Conservation (phyloP, 2,113 vertebrate genomes). For the Nothocercus julius region DNA sequence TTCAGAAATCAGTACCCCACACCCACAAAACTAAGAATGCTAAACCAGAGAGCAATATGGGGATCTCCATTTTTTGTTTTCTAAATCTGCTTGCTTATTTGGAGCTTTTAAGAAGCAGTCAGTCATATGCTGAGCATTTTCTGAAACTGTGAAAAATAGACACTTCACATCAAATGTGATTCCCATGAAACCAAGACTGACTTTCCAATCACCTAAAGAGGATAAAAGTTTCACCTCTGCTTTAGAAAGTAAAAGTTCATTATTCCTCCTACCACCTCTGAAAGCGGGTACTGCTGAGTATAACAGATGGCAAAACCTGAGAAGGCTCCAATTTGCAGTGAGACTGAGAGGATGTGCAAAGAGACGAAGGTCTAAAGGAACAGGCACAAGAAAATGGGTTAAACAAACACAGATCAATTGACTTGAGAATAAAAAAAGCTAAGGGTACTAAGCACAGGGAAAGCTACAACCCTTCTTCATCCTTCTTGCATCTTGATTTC, state of each 20-base stretch:
- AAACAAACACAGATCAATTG: neutral
- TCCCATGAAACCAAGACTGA: neutral
- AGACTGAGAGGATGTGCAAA: neutral
- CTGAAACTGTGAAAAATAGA: neutral
- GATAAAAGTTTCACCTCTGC: neutral
- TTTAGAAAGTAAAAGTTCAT: neutral
- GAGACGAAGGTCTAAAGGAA: neutral
- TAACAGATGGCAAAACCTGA: constrained; percentile 6
- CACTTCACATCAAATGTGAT: neutral
- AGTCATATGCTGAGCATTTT: neutral
- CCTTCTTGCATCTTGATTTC: neutral
- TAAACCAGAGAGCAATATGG: neutral
- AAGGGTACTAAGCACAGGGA: neutral
- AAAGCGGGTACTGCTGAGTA: neutral
- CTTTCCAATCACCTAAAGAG: neutral
- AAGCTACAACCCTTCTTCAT: neutral
- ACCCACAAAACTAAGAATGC: neutral
- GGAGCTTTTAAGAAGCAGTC: neutral
- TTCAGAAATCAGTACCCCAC: neutral
- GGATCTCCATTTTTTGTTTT: neutral
- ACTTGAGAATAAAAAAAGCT: neutral
- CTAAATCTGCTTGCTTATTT: neutral
- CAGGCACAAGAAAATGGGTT: neutral
- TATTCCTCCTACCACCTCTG: neutral
- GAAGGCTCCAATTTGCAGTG: neutral